Evolutionary conservation across 2,888 invertebrate genomes (phyloP), one percentile per base, ranked within the genome.

Genomic region (Gymnocheta viridis): DNA sequence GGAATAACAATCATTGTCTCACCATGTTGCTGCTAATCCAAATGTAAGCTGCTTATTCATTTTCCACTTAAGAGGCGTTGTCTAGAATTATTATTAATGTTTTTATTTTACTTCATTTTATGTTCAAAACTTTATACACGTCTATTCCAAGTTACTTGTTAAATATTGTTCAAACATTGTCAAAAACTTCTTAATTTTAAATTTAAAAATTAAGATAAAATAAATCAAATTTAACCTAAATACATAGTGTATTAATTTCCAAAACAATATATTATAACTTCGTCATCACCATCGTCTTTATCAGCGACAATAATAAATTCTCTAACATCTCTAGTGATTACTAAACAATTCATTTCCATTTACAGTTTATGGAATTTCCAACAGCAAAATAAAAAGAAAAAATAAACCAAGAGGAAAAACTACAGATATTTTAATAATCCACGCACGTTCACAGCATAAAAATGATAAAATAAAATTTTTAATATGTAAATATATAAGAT

Each of bases 401-500:
- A 32, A 66, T 19, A 54, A 41, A 49, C 69, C 60, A 41, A 41
- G 60, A 72, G 14, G 29, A 62, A 82, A 44, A 47, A 22, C 38
- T 7, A 54, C 41, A 84, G 12, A 27, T n/a, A 32, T 41, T 80
- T 81, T 73, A n/a, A 69, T 58, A 84, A 77, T 81, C 73, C 44
- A 69, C 49, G 73, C 80, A 84, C 81, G 84, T 84, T 62, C n/a
- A 24, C 41, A 72, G 51, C 35, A 74, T 54, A 72, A 60, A 67
- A 77, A 77, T 72, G 54, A 58, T 29, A 80, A 73, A 72, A 83
- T 72, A 67, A 49, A 77, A 72, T 41, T 66, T 76, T 70, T 49
- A 76, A 73, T 79, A 77, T 62, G 24, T 32, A 47, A 56, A 82
- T 58, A 38, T 69, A 69, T 38, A 10, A 51, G 24, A 67, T 27